Base-by-base conservation (phyloP, 1,140 invertebrate species). In the Hydropsyche tenuis region DNA sequence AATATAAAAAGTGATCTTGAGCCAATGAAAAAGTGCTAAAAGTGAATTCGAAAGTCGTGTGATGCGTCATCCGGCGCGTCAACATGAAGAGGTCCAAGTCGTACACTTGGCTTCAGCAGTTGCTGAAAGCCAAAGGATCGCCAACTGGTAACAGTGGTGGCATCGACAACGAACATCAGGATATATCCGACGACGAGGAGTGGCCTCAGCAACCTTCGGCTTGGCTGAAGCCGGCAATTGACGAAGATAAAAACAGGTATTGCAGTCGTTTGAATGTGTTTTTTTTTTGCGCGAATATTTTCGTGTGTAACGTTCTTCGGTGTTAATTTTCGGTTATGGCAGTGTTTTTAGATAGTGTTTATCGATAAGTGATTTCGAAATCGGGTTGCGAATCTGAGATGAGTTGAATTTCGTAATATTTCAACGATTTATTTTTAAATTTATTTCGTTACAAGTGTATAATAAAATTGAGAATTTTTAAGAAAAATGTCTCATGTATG, bases 61-160 rank as follows among this genome's bases (percentile, higher is more conserved):
- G 66, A 23, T 53, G 9, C 27, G 68, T 60, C 48, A 14, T 3
- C 6, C 16, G 5, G 51, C 51, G 51, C 1, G 23, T n/a, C n/a
- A 69, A 42, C 69, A 77, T 77, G 76, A 77, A 77, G 68, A 72
- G 76, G 20, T 77, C 76, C 46, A 77, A 77, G 69, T 77, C 76
- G 12, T 77, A 77, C 64, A 72, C 73, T 23, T 77, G 76, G 76
- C 68, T 77, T 37, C 76, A 77, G 69, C 76, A 77, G 62, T 62
- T 77, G 48, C 53, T 77, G 30, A 77, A 77, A 68, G 51, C 69
- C 37, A 77, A 75, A 63, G 69, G 71, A 18, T 16, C 25, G 5
- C 18, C 73, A 7, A 66, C 73, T 1, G 66, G 43, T 62, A 6
- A 11, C 20, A 12, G 25, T 9, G 56, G 22, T 23, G 22, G 22